phyloP scores from a whole-genome alignment of 2,797 vertebrate species.

The Gila robusta region DNA sequence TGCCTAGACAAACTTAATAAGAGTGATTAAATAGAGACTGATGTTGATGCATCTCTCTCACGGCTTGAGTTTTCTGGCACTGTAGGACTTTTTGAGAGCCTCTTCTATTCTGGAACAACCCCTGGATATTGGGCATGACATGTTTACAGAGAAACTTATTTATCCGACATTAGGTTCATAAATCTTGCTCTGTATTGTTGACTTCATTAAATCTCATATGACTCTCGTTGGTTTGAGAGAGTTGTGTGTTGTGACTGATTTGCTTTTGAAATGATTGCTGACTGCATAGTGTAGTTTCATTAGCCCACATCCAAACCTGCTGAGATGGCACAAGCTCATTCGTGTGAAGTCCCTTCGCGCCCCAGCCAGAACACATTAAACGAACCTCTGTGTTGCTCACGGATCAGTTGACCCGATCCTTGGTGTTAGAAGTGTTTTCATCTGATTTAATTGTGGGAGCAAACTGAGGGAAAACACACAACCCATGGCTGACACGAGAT shows the following conservation, averaged over 20 bases:
- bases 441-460: constrained; percentile 7
- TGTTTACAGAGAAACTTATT: constrained; percentile 27
- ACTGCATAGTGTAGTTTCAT: background rate
- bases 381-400: background rate
- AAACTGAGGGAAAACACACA: constrained; percentile 1
- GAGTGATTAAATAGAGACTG: constrained; percentile 8
- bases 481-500: background rate
- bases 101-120: constrained; percentile 26
- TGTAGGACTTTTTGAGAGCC: background rate
- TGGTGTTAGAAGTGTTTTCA: background rate
- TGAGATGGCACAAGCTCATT: constrained; percentile 18
- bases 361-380: constrained; percentile 4
- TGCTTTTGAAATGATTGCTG: background rate
- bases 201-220: constrained; percentile 53
- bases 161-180: constrained; percentile 28
- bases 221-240: constrained; percentile 54
- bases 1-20: background rate
- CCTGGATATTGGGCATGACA: background rate
- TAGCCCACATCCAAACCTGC: constrained; percentile 24
- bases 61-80: background rate
- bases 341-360: background rate
- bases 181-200: constrained; percentile 8
- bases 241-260: constrained; percentile 31
- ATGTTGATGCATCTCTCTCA: background rate
- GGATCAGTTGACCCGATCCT: background rate